A percentile compares a stretch with the other conserved stretches of the same genome.
phyloP scores from a whole-genome alignment of 1,140 invertebrate genomes.

The Sitobion miscanthi region DNA sequence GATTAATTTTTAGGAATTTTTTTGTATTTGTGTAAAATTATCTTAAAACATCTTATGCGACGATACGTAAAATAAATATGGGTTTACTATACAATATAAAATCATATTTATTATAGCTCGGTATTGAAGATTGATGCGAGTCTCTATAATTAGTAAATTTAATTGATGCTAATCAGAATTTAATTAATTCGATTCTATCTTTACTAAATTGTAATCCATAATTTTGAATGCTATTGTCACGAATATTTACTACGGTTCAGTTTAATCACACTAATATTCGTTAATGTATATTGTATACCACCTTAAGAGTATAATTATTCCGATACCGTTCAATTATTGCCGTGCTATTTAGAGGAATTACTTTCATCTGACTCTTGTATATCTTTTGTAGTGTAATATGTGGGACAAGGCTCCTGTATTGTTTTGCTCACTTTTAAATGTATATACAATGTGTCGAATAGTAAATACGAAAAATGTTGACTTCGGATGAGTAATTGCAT shows the following conservation, averaged over 20 bases:
- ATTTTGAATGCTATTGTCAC: neutral
- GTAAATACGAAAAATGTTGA: slow-evolving; percentile 4
- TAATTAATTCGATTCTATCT: slow-evolving; percentile 12
- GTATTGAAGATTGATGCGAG: neutral
- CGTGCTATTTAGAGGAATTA: slow-evolving; percentile 46
- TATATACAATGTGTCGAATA: neutral
- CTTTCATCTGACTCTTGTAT: slow-evolving; percentile 25
- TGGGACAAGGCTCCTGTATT: slow-evolving; percentile 47
- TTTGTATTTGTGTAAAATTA: neutral
- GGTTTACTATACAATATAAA: no score
- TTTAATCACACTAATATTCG: no score
- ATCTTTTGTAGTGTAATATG: slow-evolving; percentile 9
- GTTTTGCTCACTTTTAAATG: slow-evolving; percentile 16
- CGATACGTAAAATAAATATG: neutral
- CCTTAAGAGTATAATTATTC: neutral
- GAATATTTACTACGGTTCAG: no score
- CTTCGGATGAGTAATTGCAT: slow-evolving; percentile 27
- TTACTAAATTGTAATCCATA: neutral
- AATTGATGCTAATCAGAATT: neutral
- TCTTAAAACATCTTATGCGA: neutral
- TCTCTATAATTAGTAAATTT: neutral
- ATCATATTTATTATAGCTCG: neutral
- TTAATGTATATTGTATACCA: no score
- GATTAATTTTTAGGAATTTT: neutral
- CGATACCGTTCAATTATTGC: slow-evolving; percentile 18